Percentiles rank a stretch among this genome's conserved stretches.
These are phyloP conservation scores for Heliconius erato DNA, from an alignment of 2,888 invertebrate genomes.

Conservation along the genomic window DNA sequence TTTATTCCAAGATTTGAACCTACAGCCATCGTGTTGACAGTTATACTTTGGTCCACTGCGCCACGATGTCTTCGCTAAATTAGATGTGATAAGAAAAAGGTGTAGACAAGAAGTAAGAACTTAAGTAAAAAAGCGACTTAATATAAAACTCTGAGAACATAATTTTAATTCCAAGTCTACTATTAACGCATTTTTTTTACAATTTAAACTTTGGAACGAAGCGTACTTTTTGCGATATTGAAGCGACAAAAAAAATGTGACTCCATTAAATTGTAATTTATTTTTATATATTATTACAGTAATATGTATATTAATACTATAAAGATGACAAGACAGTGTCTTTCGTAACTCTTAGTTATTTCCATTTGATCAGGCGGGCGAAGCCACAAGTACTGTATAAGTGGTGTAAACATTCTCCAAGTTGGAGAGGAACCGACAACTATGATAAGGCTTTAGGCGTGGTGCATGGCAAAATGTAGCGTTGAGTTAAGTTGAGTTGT, in stretches of 20 bases:
- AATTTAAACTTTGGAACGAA: slow-evolving; percentile 62
- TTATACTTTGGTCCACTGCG: background rate
- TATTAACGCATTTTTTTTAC: slow-evolving; percentile 62
- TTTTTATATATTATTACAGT: background rate
- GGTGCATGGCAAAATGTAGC: too few species aligned
- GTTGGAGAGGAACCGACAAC: too few species aligned
- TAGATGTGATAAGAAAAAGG: background rate
- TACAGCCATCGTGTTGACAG: too few species aligned
- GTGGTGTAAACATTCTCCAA: too few species aligned
- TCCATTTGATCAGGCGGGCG: too few species aligned
- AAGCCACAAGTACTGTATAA: too few species aligned
- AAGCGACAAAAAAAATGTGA: slow-evolving; percentile 28
- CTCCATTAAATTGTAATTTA: background rate
- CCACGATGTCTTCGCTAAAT: background rate
- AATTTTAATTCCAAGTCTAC: slow-evolving; percentile 68
- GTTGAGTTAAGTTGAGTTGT: background rate
- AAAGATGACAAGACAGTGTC: too few species aligned
- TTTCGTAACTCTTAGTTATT: too few species aligned
- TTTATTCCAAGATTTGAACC: too few species aligned
- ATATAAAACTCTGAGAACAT: slow-evolving; percentile 69
- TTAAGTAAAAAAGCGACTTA: slow-evolving; percentile 6
- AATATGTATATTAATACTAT: too few species aligned
- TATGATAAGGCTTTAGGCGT: too few species aligned
- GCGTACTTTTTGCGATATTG: slow-evolving; percentile 57
- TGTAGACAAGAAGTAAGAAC: background rate